phyloP scores from a whole-genome alignment of 2,888 invertebrate genomes.

The Glaucopsyche alexis region DNA sequence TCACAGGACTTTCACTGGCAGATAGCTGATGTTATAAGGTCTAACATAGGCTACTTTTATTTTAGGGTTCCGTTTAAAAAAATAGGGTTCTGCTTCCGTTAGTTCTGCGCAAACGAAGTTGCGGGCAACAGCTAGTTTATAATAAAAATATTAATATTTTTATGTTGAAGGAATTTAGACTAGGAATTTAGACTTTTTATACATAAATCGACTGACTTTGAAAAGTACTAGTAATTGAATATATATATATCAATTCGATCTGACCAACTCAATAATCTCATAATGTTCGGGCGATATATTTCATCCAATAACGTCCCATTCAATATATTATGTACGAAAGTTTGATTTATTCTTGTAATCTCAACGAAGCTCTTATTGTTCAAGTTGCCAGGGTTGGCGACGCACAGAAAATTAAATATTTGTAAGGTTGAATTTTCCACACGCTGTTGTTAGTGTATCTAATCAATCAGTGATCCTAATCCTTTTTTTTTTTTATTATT shows the following conservation, averaged over 20 bases:
- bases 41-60: too few species aligned
- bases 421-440: neutral
- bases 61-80: too few species aligned
- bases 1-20: too few species aligned
- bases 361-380: conserved; percentile 58
- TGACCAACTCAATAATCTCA: conserved; percentile 33
- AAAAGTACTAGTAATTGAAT: neutral
- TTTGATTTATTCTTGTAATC: conserved; percentile 72
- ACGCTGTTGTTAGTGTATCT: too few species aligned
- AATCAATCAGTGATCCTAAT: too few species aligned
- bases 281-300: conserved; percentile 36
- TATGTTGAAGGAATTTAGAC: too few species aligned
- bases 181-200: neutral
- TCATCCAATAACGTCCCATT: conserved; percentile 44
- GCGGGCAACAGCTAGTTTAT: too few species aligned
- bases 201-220: neutral
- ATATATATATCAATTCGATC: conserved; percentile 33
- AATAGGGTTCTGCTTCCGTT: too few species aligned
- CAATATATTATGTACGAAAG: conserved; percentile 55
- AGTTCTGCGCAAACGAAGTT: too few species aligned
- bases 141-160: too few species aligned
- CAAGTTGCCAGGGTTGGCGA: conserved; percentile 39
- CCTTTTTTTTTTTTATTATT: too few species aligned
- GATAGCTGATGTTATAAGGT: too few species aligned
- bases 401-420: neutral